A percentile compares a stretch with the other conserved stretches of the same genome.
These are phyloP conservation scores for Bos javanicus DNA, from an alignment of 2,113 vertebrate species.

Conservation along the genomic window DNA sequence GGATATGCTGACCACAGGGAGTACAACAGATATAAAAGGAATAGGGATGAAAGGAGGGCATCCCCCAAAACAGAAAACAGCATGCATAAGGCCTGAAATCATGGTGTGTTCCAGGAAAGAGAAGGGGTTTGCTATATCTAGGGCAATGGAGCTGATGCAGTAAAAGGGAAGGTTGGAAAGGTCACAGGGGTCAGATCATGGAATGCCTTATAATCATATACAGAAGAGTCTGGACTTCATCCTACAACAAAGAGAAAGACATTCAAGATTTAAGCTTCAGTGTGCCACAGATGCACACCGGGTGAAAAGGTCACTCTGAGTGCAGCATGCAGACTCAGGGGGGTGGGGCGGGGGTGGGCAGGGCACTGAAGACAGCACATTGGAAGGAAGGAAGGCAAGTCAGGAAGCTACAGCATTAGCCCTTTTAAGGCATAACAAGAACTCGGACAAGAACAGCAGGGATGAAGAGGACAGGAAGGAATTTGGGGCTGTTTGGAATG, in stretches of 20 bases:
- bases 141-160: neutral
- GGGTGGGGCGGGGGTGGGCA: neutral
- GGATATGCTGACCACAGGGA: neutral
- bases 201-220: neutral
- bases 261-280: neutral
- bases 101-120: neutral
- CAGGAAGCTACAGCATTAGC: neutral
- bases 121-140: neutral
- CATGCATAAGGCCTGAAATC: neutral
- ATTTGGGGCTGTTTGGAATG: neutral
- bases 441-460: neutral
- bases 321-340: neutral
- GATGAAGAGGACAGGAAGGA: neutral
- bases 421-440: neutral
- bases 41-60: neutral
- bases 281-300: neutral
- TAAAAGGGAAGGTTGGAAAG: neutral
- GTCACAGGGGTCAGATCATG: neutral
- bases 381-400: neutral
- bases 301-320: neutral
- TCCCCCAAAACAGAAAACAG: neutral
- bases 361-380: accelerated
- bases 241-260: neutral
- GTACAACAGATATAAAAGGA: neutral
- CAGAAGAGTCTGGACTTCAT: neutral